Evolutionary conservation across 2,888 invertebrate genomes (phyloP).

Genomic region (Parnassius smintheus): DNA sequence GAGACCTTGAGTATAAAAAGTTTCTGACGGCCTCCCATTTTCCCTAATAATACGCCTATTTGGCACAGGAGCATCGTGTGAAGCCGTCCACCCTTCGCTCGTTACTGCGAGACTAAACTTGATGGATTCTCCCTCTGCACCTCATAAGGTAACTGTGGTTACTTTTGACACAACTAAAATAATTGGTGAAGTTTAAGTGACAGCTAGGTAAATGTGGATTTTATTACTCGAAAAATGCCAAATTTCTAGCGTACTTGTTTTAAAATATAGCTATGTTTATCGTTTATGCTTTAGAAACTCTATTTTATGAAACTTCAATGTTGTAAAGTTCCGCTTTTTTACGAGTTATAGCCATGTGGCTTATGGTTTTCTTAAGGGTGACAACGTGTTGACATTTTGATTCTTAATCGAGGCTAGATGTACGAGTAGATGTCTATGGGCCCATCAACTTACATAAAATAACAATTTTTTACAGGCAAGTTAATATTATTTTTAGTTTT

Average conservation of each 20-base stretch:
- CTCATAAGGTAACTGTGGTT: constrained; percentile 8
- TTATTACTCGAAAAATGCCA: constrained; percentile 3
- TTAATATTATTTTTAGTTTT: too few species aligned
- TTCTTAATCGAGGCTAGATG: too few species aligned
- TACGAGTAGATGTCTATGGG: too few species aligned
- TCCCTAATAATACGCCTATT: constrained; percentile 31
- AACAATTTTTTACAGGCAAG: too few species aligned
- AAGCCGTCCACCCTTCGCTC: constrained; percentile 38
- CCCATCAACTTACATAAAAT: too few species aligned
- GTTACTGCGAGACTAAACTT: constrained; percentile 57
- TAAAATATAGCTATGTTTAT: too few species aligned
- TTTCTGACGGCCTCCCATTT: constrained; percentile 26
- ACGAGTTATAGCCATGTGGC: too few species aligned
- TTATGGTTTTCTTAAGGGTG: too few species aligned
- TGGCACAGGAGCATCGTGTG: constrained; percentile 26
- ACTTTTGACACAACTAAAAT: constrained; percentile 4
- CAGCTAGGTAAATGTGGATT: constrained; percentile 10
- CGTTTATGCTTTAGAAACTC: too few species aligned
- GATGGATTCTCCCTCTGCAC: constrained; percentile 42
- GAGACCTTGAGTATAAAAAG: constrained; percentile 10
- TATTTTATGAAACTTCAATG: too few species aligned
- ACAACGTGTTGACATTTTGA: too few species aligned
- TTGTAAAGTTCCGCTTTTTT: too few species aligned
- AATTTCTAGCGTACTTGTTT: background rate
- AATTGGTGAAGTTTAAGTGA: constrained; percentile 11